Evolutionary conservation across 2,113 vertebrate species (phyloP), one percentile per base, ranked within the genome.

Genomic region (Alligator sinensis): DNA sequence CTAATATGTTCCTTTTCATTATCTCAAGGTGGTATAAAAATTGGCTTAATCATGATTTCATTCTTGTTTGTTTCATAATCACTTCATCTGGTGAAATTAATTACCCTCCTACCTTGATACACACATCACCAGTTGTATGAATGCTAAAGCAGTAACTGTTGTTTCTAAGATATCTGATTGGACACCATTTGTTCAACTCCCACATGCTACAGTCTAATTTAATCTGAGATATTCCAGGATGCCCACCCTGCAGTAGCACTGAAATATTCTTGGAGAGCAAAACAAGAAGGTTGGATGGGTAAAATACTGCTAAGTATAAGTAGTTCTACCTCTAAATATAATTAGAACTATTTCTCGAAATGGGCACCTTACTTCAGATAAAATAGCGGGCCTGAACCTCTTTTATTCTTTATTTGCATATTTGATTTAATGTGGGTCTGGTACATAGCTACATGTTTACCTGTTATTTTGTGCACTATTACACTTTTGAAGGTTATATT

Each of bases 151-250:
- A 68, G 74, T 54, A 95, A n/a, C 63, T 89, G 74, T 91, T 96
- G 91, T 90, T 34, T 34, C 72, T 92, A 21, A 63, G 92, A 0
- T 74, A 85, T 90, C 84, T 84, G 4, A 90, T 90, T 84, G 93
- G 83, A 83, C 93, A 59, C 34, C 62, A 30, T n/a, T 81, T 81
- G 55, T 60, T 30, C 82, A 24, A 19, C 84, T 96, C 89, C 79
- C 38, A 76, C 88, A 6, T 74, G n/a, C 79, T 90, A 91, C 13
- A 68, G 88, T 85, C 19, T 92, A 74, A 91, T 88, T 68, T 60
- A 81, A 90, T 83, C 77, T 92, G 68, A 38, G 60, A 88, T 88
- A 91, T 94, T 84, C 60, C 68, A 77, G 84, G 74, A 92, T 47
- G 55, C 81, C 86, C 77, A 88, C 90, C 91, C 18, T 60, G 90